Evolutionary conservation across 2,888 invertebrate species (phyloP).

Genomic region (Drosophila pseudotakahashii): DNA sequence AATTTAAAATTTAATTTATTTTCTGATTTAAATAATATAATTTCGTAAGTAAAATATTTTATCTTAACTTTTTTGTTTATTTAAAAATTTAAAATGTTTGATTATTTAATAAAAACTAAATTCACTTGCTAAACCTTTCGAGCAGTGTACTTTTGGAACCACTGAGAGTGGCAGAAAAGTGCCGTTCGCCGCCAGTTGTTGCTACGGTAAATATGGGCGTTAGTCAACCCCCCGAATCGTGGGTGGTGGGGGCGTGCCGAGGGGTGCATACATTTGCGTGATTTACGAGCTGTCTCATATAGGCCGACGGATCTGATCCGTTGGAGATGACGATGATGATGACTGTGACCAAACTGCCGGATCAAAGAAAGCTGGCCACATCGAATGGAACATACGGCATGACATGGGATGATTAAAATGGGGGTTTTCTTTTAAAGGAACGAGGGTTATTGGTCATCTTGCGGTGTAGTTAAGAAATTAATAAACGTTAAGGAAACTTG

Average conservation of each 20-base stretch:
- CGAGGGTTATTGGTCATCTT: background rate
- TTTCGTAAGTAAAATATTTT: too few relatives aligned
- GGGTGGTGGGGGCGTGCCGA: conserved; percentile 36
- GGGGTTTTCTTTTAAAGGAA: background rate
- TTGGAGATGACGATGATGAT: conserved; percentile 15
- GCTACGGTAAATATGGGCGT: conserved; percentile 42
- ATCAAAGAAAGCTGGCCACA: conserved; percentile 24
- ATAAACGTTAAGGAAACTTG: too few relatives aligned
- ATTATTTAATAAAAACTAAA: too few relatives aligned
- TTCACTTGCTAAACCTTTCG: background rate
- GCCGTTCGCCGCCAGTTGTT: conserved; percentile 50
- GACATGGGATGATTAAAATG: conserved; percentile 21
- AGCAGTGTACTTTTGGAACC: conserved; percentile 14
- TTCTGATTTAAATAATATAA: too few relatives aligned
- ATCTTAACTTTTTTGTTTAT: too few relatives aligned
- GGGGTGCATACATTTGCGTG: conserved; percentile 79
- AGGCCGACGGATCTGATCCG: conserved; percentile 34
- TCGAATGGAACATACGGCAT: conserved; percentile 5
- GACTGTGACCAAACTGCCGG: conserved; percentile 20
- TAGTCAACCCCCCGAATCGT: conserved; percentile 8
- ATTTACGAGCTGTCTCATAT: conserved; percentile 76
- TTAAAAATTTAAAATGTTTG: too few relatives aligned
- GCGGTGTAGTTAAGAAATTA: background rate
- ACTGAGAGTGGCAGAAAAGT: conserved; percentile 62
- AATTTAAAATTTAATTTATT: too few relatives aligned